These are phyloP conservation scores for Sparidentex hasta DNA, from an alignment of 2,797 vertebrate genomes.

Conservation along the genomic window DNA sequence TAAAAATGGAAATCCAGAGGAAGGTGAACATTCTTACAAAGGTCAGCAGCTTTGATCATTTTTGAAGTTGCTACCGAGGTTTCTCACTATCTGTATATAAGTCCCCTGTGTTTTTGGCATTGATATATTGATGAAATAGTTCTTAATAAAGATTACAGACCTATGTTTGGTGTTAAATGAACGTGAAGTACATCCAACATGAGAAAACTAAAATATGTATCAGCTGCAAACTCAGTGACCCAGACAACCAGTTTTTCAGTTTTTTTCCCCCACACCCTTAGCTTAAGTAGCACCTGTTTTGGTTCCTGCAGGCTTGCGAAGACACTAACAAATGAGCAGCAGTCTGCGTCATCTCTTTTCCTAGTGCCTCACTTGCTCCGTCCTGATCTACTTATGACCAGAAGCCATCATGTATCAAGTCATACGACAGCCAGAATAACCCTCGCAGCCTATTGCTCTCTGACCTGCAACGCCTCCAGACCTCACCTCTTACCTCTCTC, in stretches of 20 bases:
- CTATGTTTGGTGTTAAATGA: slow-evolving; percentile 1
- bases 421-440: slow-evolving; percentile 26
- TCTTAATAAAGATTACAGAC: not conserved
- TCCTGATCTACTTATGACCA: slow-evolving; percentile 32
- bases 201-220: not conserved
- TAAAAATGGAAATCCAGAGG: no score
- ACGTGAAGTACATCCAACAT: not conserved
- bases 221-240: slow-evolving; percentile 41
- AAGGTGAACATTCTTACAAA: no score
- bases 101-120: not conserved
- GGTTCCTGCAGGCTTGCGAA: slow-evolving; percentile 15
- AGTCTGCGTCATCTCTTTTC: slow-evolving; percentile 6
- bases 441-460: slow-evolving; percentile 14
- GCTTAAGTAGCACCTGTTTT: slow-evolving; percentile 38
- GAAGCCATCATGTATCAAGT: slow-evolving; percentile 32
- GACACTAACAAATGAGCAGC: slow-evolving; percentile 31
- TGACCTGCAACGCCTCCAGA: slow-evolving; percentile 31
- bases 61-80: no score
- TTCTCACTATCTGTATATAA: not conserved
- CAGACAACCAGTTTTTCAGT: slow-evolving; percentile 38
- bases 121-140: not conserved
- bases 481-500: slow-evolving; percentile 38
- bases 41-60: no score
- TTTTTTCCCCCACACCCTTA: slow-evolving; percentile 18
- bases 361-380: not conserved